Base-by-base conservation (phyloP, 2,888 invertebrate species). In the Drosophila conformis region DNA sequence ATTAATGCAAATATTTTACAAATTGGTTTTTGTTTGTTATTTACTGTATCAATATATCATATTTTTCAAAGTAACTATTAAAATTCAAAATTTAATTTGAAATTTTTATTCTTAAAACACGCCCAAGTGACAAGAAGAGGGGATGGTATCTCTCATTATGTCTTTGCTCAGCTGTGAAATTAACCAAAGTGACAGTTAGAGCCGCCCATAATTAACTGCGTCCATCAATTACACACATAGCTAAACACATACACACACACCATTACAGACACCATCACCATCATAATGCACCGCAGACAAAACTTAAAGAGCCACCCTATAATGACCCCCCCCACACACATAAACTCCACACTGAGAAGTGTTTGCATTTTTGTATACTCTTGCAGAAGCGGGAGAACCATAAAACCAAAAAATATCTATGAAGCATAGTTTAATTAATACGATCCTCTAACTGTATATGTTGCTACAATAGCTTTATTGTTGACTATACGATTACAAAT, bases 201-300 rank as follows among this genome's bases (percentile, higher is more conserved):
- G 82, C 84, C 79, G 57, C 38, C 52, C 69, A 73, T 82, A 82
- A 84, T 84, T 82, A 82, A 84, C 68, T 68, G 73, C 68, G 64
- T 72, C 72, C 82, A 82, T 82, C 82, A 82, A 76, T 81, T 80
- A 80, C 80, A 74, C 51, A 21, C 69, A 46, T 35, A 36, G 42
- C 8, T 11, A 36, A 18, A 6, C 53, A 53, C 31, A 27, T 52
- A 35, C 65, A 68, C 61, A 35, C 70, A 40, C 62, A 27, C 29
- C 51, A 25, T 33, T 42, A 66, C 27, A 59, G 31, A 60, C 29
- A 33, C 33, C 57, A 54, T 36, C 64, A 42, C 49, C 59, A 51
- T 58, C 35, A 38, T 36, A 36, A 36, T 49, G 42, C 40, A 63
- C 51, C 51, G 13, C 66, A 71, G 33, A 64, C 67, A 65, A 58